These are phyloP conservation scores for Heliconius cydno DNA, from an alignment of 2,888 invertebrate genomes.

Conservation along the genomic window DNA sequence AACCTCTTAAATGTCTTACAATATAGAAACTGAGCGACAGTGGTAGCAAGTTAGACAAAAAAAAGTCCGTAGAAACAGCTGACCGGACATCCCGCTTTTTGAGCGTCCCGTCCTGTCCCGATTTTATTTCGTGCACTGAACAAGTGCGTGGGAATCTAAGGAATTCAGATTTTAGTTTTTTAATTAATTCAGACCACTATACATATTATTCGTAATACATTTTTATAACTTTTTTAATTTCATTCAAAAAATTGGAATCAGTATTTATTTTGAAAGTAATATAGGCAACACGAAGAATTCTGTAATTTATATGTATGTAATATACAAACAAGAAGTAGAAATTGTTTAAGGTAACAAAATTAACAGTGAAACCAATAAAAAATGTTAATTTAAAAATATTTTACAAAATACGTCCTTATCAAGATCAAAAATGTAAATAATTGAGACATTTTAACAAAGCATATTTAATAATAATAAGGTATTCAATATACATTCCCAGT, in stretches of 20 bases:
- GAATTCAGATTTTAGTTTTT: slow-evolving; percentile 11
- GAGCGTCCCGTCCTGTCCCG: slow-evolving; percentile 28
- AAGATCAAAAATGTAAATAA: neutral
- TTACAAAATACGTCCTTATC: neutral
- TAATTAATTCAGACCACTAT: slow-evolving; percentile 17
- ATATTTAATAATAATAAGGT: neutral
- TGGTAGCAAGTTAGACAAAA: slow-evolving; percentile 22
- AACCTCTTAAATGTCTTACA: neutral
- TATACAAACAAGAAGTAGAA: too few relatives aligned
- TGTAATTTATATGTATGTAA: too few relatives aligned
- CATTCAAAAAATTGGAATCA: too few relatives aligned
- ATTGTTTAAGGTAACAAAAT: too few relatives aligned
- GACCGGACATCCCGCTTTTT: slow-evolving; percentile 45
- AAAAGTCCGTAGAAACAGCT: slow-evolving; percentile 41
- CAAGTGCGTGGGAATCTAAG: slow-evolving; percentile 33
- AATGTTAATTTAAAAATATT: too few relatives aligned
- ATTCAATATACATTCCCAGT: neutral
- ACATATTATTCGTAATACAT: too few relatives aligned
- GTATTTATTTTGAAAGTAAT: too few relatives aligned
- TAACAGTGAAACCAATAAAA: too few relatives aligned
- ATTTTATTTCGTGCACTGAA: slow-evolving; percentile 19
- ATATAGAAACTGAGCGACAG: slow-evolving; percentile 12
- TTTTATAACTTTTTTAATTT: too few relatives aligned
- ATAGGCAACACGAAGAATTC: too few relatives aligned
- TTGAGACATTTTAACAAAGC: neutral